Base-by-base conservation (phyloP, 2,113 vertebrate species). In the Menura novaehollandiae region DNA sequence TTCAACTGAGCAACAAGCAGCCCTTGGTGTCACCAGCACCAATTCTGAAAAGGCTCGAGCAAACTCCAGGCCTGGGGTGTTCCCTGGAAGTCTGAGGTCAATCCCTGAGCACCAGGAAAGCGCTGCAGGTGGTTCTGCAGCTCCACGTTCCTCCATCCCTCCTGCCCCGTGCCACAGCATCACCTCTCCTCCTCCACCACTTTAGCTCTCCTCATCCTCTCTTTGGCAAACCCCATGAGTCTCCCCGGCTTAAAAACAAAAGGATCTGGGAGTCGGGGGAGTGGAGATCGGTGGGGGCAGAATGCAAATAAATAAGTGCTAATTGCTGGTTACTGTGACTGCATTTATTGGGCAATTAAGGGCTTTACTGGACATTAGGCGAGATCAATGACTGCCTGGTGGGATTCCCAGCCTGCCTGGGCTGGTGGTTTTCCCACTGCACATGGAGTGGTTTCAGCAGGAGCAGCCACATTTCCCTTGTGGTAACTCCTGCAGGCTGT, bases 341-440 rank as follows among this genome's bases (percentile, higher is more conserved):
- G 28, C 96, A 96, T 98, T 98, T 98, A 98, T 97, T 97, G 98
- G 97, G 97, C 97, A 97, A 98, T 98, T 98, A 98, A 97, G 47
- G 89, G 88, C 85, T 97, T 97, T 97, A 78, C 91, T 30, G 94
- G 97, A 93, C 33, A 49, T 43, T 15, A 72, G 90, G 60, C 3
- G 90, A 95, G 97, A 96, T 92, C 86, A 96, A 91, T 51, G 72
- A 62, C 15, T 39, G 93, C 86, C 82, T 15, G 53, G 88, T 60
- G 9, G 92, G 44, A 75, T 85, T 71, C 52, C 51, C 28, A 60
- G 60, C 80, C 56, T 51, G 79, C 69, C 3, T 16, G 4, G 6
- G 22, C 41, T 27, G 39, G 24, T 24, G 79, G 2, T 13, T 93
- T 84, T 47, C 72, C 64, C 71, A 9, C 68, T 7, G 46, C 32